Base-by-base conservation (phyloP, 2,797 vertebrate species). In the Dipus sagitta region DNA sequence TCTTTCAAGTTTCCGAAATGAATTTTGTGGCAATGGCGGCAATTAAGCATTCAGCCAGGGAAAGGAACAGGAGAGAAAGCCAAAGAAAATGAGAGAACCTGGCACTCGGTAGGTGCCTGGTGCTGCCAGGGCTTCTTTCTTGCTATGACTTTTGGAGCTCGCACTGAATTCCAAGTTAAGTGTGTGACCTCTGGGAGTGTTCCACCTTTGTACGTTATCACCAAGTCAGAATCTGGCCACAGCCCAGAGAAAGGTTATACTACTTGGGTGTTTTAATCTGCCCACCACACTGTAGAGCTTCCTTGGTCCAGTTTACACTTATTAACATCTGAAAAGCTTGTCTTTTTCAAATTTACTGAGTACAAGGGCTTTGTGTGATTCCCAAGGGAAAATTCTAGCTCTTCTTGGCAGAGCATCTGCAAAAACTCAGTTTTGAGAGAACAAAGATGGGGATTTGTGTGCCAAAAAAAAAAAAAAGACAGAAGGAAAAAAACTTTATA, bases 271-370 rank as follows among this genome's bases (percentile, higher is more conserved):
- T 87, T 58, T 89, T 94, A 93, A 93, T 94, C 78, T 90, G 82
- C 11, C 42, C 78, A 15, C 0, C 4, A 75, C 20, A 90, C 70
- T 84, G 7, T 58, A 62, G n/a, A 91, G 74, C 18, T 70, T 95
- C 74, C 92, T 84, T 17, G 74, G 81, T 90, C 78, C 78, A 38
- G 34, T 58, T 92, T 82, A 85, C 32, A 82, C 85, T 94, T 87
- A 95, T 96, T 95, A 94, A 85, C 96, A 96, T 97, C 54, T 96
- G 92, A 95, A 95, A 97, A 92, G 90, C 75, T 93, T 95, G 84
- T 62, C 78, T 95, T 95, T 91, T 92, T 94, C 90, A 89, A 54
- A 94, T 93, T 85, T 70, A 77, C 88, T 93, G 84, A 94, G 90
- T 91, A 84, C 90, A 80, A 52, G 7, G 78, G 32, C 38, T 30